These are phyloP conservation scores for Aplysia californica DNA, from an alignment of 1,140 invertebrate species.

Conservation along the genomic window DNA sequence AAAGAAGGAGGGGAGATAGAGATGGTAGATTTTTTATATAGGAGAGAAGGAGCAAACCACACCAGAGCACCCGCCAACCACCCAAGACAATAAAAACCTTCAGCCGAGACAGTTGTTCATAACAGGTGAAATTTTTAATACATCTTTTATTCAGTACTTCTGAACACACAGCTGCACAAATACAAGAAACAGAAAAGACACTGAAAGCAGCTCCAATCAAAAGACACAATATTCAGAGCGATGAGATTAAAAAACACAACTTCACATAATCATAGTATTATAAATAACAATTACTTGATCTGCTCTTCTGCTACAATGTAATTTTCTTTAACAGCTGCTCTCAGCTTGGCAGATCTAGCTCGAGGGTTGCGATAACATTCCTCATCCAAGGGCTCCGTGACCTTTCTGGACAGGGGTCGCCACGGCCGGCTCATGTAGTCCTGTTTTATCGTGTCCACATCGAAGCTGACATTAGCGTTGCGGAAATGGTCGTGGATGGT, in stretches of 20 bases:
- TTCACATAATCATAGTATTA: background rate
- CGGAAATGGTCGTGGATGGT: conserved; percentile 38
- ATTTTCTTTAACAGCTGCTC: conserved; percentile 78
- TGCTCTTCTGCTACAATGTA: background rate
- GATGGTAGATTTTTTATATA: no score
- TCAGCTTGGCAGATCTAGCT: conserved; percentile 87
- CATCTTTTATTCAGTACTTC: background rate
- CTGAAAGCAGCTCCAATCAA: background rate
- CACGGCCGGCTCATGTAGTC: conserved; percentile 76
- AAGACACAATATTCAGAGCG: background rate
- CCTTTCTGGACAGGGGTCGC: conserved; percentile 84
- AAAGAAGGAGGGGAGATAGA: no score
- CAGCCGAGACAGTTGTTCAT: no score
- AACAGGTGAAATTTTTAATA: no score
- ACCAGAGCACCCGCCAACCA: no score
- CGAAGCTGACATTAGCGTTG: conserved; percentile 5
- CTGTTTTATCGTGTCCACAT: conserved; percentile 70
- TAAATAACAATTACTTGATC: background rate
- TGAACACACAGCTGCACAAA: background rate
- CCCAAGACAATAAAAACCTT: no score
- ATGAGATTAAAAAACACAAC: background rate
- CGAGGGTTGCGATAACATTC: conserved; percentile 85
- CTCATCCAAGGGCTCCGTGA: conserved; percentile 77
- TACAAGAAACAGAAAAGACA: background rate
- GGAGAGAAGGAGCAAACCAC: no score